Percentiles rank a stretch among this genome's conserved stretches.
phyloP scores from a whole-genome alignment of 1,140 invertebrate species.

The Epicauta chinensis region DNA sequence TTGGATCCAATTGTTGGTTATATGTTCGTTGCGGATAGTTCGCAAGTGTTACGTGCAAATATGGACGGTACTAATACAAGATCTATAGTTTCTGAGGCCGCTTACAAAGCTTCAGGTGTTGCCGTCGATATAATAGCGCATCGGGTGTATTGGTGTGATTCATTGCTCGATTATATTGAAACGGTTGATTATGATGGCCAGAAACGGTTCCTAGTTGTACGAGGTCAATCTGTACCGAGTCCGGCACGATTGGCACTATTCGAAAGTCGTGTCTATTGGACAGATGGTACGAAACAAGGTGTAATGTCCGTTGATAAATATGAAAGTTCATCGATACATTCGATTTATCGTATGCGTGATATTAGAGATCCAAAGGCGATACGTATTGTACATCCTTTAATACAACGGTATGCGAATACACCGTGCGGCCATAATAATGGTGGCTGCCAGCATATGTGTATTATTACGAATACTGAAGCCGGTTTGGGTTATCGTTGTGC shows the following conservation, averaged over 20 bases:
- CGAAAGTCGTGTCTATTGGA: slow-evolving; percentile 91
- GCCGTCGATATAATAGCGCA: slow-evolving; percentile 80
- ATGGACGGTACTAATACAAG: slow-evolving; percentile 84
- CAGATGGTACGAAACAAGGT: slow-evolving; percentile 91
- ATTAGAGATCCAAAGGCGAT: slow-evolving; percentile 79
- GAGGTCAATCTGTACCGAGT: slow-evolving; percentile 80
- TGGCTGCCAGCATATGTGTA: slow-evolving; percentile 93
- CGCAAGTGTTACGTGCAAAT: slow-evolving; percentile 78
- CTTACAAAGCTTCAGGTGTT: slow-evolving; percentile 84
- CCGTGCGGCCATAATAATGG: slow-evolving; percentile 88
- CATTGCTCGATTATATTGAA: slow-evolving; percentile 93
- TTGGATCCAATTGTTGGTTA: slow-evolving; percentile 84
- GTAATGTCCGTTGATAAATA: slow-evolving; percentile 90
- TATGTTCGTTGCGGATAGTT: slow-evolving; percentile 93
- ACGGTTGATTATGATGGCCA: slow-evolving; percentile 92
- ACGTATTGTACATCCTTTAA: slow-evolving; percentile 70
- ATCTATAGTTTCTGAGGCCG: slow-evolving; percentile 82
- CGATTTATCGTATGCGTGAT: slow-evolving; percentile 72
- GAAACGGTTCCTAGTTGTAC: slow-evolving; percentile 67
- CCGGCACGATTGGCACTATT: slow-evolving; percentile 80
- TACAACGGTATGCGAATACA: slow-evolving; percentile 71
- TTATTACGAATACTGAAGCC: slow-evolving; percentile 76
- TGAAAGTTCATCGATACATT: slow-evolving; percentile 65
- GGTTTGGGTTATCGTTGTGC: slow-evolving; percentile 87
- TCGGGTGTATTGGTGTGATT: slow-evolving; percentile 94